Conservation (phyloP, 2,888 invertebrate genomes). For the Athalia cordata region DNA sequence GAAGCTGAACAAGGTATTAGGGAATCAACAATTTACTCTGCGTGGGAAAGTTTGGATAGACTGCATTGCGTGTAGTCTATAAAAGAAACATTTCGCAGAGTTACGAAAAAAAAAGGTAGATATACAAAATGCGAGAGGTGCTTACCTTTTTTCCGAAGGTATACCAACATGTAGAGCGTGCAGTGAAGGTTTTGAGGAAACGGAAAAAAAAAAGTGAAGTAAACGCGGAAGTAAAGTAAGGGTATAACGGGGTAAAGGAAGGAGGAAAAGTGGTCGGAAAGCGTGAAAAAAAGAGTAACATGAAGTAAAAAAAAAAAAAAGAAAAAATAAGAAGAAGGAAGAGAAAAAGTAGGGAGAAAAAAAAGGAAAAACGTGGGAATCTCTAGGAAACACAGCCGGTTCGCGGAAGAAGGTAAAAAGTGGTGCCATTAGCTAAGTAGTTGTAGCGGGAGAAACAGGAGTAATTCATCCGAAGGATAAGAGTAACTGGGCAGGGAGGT, state of each 20-base stretch:
- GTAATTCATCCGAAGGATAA: constrained; percentile 48
- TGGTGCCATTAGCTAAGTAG: constrained; percentile 51
- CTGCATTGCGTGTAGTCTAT: neutral
- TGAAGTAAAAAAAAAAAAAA: too few species aligned
- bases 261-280: too few species aligned
- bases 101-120: too few species aligned
- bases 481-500: constrained; percentile 13
- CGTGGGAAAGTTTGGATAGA: constrained; percentile 38
- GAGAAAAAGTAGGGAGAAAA: neutral
- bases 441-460: constrained; percentile 42
- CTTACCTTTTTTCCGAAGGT: constrained; percentile 3
- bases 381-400: constrained; percentile 26
- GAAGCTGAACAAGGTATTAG: constrained; percentile 5
- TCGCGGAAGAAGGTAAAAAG: constrained; percentile 42
- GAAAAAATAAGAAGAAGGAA: neutral
- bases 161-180: too few species aligned
- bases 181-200: too few species aligned
- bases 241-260: too few species aligned
- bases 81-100: constrained; percentile 20
- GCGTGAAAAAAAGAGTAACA: too few species aligned
- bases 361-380: constrained; percentile 35
- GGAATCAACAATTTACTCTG: constrained; percentile 26
- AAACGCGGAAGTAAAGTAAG: too few species aligned
- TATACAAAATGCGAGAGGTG: neutral
- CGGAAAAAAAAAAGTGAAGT: too few species aligned